Evolutionary conservation across 2,888 invertebrate genomes (phyloP).

Genomic region (Brachynemurus nebulosus): DNA sequence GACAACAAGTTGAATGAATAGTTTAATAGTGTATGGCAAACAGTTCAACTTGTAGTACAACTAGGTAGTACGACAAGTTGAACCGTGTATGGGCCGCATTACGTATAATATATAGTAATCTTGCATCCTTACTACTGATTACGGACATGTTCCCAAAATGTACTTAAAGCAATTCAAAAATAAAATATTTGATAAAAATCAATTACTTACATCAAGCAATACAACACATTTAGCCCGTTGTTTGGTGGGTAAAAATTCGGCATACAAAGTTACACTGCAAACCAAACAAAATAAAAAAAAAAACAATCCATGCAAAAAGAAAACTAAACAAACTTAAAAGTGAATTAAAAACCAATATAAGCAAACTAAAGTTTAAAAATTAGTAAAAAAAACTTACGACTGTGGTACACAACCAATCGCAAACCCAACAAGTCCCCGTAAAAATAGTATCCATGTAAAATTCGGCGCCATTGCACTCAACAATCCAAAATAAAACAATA

Average conservation of each 20-base stretch:
- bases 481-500: constrained; percentile 82
- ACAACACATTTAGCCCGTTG: constrained; percentile 93
- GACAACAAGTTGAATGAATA: too few relatives aligned
- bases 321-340: constrained; percentile 14
- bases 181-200: too few relatives aligned
- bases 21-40: too few relatives aligned
- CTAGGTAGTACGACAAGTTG: too few relatives aligned
- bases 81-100: too few relatives aligned
- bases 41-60: too few relatives aligned
- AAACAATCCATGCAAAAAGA: constrained; percentile 12
- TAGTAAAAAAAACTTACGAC: constrained; percentile 54
- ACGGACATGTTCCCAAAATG: too few relatives aligned
- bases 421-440: constrained; percentile 89
- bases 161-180: too few relatives aligned
- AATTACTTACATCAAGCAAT: constrained; percentile 69
- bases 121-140: too few relatives aligned
- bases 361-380: constrained; percentile 9
- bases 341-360: constrained; percentile 11
- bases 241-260: constrained; percentile 88
- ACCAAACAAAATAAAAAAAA: constrained; percentile 19
- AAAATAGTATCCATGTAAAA: constrained; percentile 76
- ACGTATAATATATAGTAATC: too few relatives aligned
- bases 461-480: constrained; percentile 83
- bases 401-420: constrained; percentile 95
- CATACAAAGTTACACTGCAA: constrained; percentile 82